These are phyloP conservation scores for Drosophila meridionalis DNA, from an alignment of 2,888 invertebrate species.

Conservation along the genomic window DNA sequence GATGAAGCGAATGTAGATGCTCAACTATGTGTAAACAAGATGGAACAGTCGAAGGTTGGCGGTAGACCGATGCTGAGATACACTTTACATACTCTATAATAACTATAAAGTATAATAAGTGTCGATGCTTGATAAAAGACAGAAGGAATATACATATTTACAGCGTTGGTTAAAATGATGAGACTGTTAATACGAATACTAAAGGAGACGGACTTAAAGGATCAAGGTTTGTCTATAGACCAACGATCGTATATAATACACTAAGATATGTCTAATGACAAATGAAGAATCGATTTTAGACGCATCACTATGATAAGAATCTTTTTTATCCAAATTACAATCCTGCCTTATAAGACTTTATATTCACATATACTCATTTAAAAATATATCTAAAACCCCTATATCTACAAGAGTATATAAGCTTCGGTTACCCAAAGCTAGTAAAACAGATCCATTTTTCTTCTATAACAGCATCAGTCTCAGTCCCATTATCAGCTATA, in stretches of 20 bases:
- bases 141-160: background rate
- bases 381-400: background rate
- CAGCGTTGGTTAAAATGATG: background rate
- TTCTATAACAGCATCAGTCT: too few relatives aligned
- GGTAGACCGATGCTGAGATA: background rate
- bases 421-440: background rate
- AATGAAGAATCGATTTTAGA: too few relatives aligned
- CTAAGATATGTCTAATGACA: too few relatives aligned
- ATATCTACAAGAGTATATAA: background rate
- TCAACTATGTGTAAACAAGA: slow-evolving; percentile 14
- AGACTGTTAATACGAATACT: too few relatives aligned
- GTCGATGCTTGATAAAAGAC: too few relatives aligned
- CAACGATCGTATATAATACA: too few relatives aligned
- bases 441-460: background rate
- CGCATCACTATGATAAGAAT: too few relatives aligned
- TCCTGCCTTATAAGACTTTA: too few relatives aligned
- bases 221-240: too few relatives aligned
- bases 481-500: background rate
- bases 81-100: background rate
- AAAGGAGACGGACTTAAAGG: too few relatives aligned
- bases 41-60: background rate
- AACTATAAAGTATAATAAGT: background rate
- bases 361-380: background rate
- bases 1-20: slow-evolving; percentile 14
- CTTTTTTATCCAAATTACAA: too few relatives aligned